Evolutionary conservation across 1,140 invertebrate genomes (phyloP).

Genomic region (Campoletis sonorensis): DNA sequence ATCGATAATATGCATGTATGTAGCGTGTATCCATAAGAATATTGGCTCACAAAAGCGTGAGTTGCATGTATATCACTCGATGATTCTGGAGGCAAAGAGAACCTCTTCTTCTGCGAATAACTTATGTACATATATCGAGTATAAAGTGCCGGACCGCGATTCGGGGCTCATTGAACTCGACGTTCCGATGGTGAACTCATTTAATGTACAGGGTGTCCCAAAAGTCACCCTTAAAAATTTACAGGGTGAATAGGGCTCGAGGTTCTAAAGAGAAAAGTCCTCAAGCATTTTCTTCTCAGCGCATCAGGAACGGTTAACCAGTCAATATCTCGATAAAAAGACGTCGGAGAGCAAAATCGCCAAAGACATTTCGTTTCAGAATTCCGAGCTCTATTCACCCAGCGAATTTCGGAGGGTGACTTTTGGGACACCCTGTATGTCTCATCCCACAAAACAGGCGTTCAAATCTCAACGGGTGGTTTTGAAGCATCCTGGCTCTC

Average conservation of each 20-base stretch:
- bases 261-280: too few species aligned
- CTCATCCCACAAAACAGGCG: neutral
- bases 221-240: too few species aligned
- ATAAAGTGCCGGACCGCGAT: slow-evolving; percentile 27
- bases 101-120: slow-evolving; percentile 40
- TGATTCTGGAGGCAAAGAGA: slow-evolving; percentile 4
- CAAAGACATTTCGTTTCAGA: too few species aligned
- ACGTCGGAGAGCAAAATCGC: too few species aligned
- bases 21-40: neutral
- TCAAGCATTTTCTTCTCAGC: too few species aligned
- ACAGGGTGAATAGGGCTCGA: too few species aligned
- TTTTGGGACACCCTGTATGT: neutral
- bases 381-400: too few species aligned
- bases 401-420: neutral
- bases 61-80: neutral
- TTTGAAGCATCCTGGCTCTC: slow-evolving; percentile 23
- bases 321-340: too few species aligned
- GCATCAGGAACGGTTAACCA: too few species aligned
- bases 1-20: neutral
- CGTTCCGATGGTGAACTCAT: slow-evolving; percentile 24
- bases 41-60: neutral
- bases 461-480: slow-evolving; percentile 34
- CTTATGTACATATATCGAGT: slow-evolving; percentile 2
- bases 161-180: slow-evolving; percentile 43
- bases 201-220: too few species aligned